Evolutionary conservation across 2,797 vertebrate species (phyloP).

Genomic region (Chelon labrosus): DNA sequence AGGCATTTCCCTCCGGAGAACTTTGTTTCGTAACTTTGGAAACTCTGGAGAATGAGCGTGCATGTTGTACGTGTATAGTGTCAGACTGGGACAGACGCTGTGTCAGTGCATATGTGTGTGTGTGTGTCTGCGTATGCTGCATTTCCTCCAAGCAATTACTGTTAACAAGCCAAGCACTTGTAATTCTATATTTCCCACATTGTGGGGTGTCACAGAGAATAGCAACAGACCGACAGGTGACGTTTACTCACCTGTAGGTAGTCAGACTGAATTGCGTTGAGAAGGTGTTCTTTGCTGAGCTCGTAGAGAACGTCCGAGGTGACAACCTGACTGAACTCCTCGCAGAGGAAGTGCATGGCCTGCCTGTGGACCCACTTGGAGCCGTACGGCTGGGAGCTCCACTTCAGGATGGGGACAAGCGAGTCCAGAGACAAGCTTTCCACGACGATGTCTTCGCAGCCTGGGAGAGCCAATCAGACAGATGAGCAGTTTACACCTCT

Average conservation of each 20-base stretch:
- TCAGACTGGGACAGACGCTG: background rate
- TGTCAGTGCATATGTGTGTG: conserved; percentile 3
- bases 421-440: conserved; percentile 98
- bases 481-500: conserved; percentile 1
- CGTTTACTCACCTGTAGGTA: conserved; percentile 92
- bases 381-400: conserved; percentile 98
- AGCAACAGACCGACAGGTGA: conserved; percentile 10
- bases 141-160: conserved; percentile 24
- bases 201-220: background rate
- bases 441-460: conserved; percentile 97
- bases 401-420: conserved; percentile 96
- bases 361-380: conserved; percentile 99
- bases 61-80: conserved; percentile 4
- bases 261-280: conserved; percentile 96
- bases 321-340: conserved; percentile 98
- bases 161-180: background rate
- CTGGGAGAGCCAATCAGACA: conserved; percentile 78
- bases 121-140: background rate
- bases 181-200: conserved; percentile 7
- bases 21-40: conserved; percentile 39
- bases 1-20: conserved; percentile 44
- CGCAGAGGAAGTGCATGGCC: conserved; percentile 98
- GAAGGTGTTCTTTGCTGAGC: conserved; percentile 96
- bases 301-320: conserved; percentile 96
- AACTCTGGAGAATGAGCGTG: conserved; percentile 3